Percentiles rank a stretch among this genome's conserved stretches.
These are phyloP conservation scores for Adelphocoris suturalis DNA, from an alignment of 2,888 invertebrate species.

Conservation along the genomic window DNA sequence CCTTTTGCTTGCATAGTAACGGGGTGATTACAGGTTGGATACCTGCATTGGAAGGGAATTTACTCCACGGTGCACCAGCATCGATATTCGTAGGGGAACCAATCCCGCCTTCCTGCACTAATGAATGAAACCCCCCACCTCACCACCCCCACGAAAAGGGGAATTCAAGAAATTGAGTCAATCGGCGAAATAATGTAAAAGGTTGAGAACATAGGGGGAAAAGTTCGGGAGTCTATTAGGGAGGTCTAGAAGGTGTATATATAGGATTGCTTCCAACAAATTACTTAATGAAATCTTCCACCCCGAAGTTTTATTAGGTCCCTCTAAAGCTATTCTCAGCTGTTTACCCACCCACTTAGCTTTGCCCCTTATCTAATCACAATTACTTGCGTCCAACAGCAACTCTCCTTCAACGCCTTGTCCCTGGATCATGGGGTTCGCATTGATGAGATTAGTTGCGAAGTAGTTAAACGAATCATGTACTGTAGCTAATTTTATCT, in stretches of 20 bases:
- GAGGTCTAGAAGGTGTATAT: slow-evolving; percentile 63
- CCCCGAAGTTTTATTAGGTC: slow-evolving; percentile 71
- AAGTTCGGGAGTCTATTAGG: slow-evolving; percentile 61
- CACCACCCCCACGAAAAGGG: not conserved
- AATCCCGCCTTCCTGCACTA: slow-evolving; percentile 33
- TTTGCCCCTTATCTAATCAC: slow-evolving; percentile 61
- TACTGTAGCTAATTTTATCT: not conserved
- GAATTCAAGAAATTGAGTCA: slow-evolving; percentile 67
- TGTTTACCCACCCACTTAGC: slow-evolving; percentile 70
- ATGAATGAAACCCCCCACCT: slow-evolving; percentile 48
- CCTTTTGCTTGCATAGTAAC: not conserved
- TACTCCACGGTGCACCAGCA: not conserved
- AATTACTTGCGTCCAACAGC: slow-evolving; percentile 57
- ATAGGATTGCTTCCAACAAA: slow-evolving; percentile 69
- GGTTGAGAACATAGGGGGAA: slow-evolving; percentile 62
- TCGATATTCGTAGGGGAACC: not conserved
- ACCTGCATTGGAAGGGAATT: not conserved
- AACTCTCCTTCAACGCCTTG: slow-evolving; percentile 50
- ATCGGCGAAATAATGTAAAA: slow-evolving; percentile 70
- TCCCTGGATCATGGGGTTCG: slow-evolving; percentile 24
- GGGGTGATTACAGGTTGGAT: not conserved
- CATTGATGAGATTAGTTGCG: slow-evolving; percentile 14
- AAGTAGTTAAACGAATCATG: not conserved
- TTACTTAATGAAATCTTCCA: slow-evolving; percentile 71
- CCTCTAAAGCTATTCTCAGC: slow-evolving; percentile 67